Evolutionary conservation across 2,113 vertebrate genomes (phyloP).

Genomic region (Vombatus ursinus): DNA sequence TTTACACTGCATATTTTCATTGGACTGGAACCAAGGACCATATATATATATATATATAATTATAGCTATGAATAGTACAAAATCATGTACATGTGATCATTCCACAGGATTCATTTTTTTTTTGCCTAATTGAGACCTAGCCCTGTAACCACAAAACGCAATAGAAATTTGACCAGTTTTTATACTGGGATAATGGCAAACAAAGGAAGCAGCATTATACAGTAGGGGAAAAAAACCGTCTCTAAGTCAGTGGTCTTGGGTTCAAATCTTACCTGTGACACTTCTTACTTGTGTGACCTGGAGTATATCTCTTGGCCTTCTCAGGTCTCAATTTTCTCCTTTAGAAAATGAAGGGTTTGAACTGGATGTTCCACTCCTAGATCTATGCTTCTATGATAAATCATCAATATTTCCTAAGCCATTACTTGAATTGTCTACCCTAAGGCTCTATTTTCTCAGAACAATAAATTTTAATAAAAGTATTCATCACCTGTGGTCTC

Average conservation of each 20-base stretch:
- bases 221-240: background rate
- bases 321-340: background rate
- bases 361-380: background rate
- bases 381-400: background rate
- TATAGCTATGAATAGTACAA: background rate
- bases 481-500: background rate
- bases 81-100: no score
- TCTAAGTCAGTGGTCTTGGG: fast-evolving
- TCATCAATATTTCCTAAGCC: background rate
- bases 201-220: background rate
- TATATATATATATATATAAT: background rate
- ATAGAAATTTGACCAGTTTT: background rate
- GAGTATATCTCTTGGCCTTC: background rate
- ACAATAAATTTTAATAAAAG: background rate
- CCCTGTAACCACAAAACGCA: background rate
- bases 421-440: background rate
- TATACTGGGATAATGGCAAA: background rate
- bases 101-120: background rate
- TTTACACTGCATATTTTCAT: background rate
- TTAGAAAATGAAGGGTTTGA: background rate
- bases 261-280: background rate
- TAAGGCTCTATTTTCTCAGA: background rate
- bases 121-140: background rate
- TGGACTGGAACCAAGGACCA: background rate
- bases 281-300: background rate